Evolutionary conservation across 2,113 vertebrate species (phyloP).

Genomic region (Sinocyclocheilus rhinocerous): DNA sequence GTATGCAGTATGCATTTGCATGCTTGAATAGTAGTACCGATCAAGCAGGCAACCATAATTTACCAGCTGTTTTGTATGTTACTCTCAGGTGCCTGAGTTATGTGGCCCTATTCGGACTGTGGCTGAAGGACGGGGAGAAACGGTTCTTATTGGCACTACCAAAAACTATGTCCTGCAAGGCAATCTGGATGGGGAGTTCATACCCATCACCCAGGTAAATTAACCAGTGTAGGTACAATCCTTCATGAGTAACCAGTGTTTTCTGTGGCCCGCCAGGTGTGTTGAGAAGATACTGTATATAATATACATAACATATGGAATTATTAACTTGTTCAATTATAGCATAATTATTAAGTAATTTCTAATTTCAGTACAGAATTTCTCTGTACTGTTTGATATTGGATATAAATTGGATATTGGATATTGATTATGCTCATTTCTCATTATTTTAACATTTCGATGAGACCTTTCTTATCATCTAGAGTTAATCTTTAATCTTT

Average conservation of each 20-base stretch:
- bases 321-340: not conserved
- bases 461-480: not conserved
- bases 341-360: not conserved
- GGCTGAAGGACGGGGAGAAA: conserved; percentile 89
- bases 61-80: not conserved
- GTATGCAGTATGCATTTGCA: not conserved
- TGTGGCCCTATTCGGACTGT: conserved; percentile 94
- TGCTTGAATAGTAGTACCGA: not conserved
- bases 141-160: conserved; percentile 93
- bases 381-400: not conserved
- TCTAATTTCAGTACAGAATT: too few species aligned
- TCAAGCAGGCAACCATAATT: not conserved
- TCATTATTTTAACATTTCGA: not conserved
- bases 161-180: conserved; percentile 93
- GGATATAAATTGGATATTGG: not conserved
- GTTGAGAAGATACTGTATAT: not conserved
- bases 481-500: too few species aligned
- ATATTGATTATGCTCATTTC: not conserved
- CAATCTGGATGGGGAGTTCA: conserved; percentile 87
- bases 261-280: not conserved
- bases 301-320: not conserved
- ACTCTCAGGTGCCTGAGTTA: conserved; percentile 87
- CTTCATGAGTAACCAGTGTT: not conserved
- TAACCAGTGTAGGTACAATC: not conserved
- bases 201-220: conserved; percentile 90